These are phyloP conservation scores for Prinia subflava DNA, from an alignment of 2,113 vertebrate genomes.

Conservation along the genomic window DNA sequence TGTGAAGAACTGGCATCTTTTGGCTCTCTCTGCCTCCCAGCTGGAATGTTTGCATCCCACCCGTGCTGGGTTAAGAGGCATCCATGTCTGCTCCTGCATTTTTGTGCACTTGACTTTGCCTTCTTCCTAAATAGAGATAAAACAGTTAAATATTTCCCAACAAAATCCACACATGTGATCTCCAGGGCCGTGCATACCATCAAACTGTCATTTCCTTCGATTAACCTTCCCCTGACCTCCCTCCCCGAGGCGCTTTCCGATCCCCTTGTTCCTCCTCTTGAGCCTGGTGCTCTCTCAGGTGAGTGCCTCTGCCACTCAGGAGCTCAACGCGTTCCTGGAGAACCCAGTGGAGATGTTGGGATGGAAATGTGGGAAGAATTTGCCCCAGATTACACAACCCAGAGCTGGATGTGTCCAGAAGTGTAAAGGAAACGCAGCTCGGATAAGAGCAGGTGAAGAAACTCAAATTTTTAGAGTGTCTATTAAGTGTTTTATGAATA, in stretches of 20 bases:
- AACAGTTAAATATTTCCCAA: conserved; percentile 51
- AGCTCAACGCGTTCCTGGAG: no score
- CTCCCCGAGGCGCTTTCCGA: conserved; percentile 49
- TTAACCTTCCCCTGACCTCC: conserved; percentile 76
- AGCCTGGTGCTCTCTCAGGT: not conserved
- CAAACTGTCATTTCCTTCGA: conserved; percentile 76
- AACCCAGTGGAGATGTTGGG: no score
- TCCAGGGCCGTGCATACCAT: conserved; percentile 62
- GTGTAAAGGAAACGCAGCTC: not conserved
- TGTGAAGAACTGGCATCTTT: not conserved
- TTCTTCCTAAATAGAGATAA: conserved; percentile 20
- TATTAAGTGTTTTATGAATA: not conserved
- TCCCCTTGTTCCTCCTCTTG: conserved; percentile 43
- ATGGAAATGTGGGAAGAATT: not conserved
- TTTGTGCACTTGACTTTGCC: not conserved
- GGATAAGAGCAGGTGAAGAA: not conserved
- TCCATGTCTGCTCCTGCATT: accelerated
- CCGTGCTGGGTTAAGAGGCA: accelerated
- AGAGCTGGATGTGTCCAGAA: not conserved
- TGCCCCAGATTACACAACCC: accelerated
- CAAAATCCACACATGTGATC: not conserved
- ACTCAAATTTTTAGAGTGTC: not conserved
- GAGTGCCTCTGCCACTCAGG: no score
- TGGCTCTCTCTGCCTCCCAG: not conserved
- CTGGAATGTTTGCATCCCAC: not conserved